These are phyloP conservation scores for Microdon myrmicae DNA, from an alignment of 2,888 invertebrate species.

Conservation along the genomic window DNA sequence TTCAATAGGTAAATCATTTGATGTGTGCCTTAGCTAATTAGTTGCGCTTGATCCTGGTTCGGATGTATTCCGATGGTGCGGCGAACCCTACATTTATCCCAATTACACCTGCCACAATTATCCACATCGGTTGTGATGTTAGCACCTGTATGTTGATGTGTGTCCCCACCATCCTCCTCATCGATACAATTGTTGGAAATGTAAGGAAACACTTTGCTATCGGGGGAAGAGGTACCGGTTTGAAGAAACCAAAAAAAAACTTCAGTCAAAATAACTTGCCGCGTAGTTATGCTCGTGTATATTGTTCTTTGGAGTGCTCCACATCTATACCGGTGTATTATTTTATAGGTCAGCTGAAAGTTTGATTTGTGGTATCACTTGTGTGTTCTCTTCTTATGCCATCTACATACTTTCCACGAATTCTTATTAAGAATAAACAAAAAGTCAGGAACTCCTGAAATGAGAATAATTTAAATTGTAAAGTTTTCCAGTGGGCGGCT, in stretches of 20 bases:
- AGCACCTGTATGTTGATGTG: no score
- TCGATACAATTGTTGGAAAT: slow-evolving; percentile 17
- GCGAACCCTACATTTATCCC: slow-evolving; percentile 47
- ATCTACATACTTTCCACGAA: no score
- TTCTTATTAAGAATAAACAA: no score
- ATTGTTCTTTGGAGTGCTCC: no score
- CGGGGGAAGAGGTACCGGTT: no score
- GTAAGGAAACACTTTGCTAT: slow-evolving; percentile 9
- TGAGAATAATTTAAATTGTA: slow-evolving; percentile 24
- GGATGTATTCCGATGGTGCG: slow-evolving; percentile 44
- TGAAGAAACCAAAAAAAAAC: slow-evolving; percentile 16
- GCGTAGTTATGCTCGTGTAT: slow-evolving; percentile 28
- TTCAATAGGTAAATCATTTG: slow-evolving; percentile 3
- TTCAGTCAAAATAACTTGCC: slow-evolving; percentile 42
- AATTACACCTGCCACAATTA: slow-evolving; percentile 53
- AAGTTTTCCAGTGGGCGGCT: slow-evolving; percentile 22
- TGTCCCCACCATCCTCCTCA: slow-evolving; percentile 34
- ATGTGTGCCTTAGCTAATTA: slow-evolving; percentile 44
- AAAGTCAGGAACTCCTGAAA: not conserved
- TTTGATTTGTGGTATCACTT: slow-evolving; percentile 24
- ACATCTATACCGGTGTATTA: not conserved
- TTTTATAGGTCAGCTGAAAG: slow-evolving; percentile 47
- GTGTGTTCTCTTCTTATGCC: no score
- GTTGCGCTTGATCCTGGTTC: slow-evolving; percentile 48
- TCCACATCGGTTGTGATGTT: slow-evolving; percentile 55